Evolutionary conservation across 2,113 vertebrate species (phyloP).

Genomic region (Oxygymnocypris stewartii): DNA sequence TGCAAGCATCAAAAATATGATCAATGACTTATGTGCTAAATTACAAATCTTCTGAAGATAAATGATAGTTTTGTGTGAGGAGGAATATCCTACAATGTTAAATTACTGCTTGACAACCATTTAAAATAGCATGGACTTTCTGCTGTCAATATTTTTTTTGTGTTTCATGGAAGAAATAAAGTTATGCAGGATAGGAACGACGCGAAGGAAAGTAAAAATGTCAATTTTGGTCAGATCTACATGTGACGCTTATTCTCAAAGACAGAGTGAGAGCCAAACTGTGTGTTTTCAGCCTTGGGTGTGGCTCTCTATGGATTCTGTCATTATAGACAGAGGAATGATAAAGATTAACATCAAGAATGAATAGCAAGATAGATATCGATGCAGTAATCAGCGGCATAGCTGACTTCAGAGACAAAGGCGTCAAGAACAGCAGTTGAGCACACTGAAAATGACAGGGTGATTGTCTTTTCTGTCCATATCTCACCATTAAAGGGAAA

Average conservation of each 20-base stretch:
- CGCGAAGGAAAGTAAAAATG: no score
- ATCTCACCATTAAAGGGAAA: neutral
- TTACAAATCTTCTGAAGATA: neutral
- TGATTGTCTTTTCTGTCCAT: slow-evolving; percentile 12
- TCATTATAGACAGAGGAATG: neutral
- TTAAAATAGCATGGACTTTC: neutral
- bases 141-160: neutral
- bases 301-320: slow-evolving; percentile 21
- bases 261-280: neutral
- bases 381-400: slow-evolving; percentile 1
- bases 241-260: neutral
- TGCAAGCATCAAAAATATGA: neutral
- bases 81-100: neutral
- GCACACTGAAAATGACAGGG: neutral
- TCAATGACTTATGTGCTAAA: neutral
- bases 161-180: neutral
- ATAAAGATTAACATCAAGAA: slow-evolving; percentile 23
- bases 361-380: neutral
- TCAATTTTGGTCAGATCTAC: neutral
- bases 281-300: neutral
- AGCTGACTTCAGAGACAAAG: neutral
- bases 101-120: neutral
- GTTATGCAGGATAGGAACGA: neutral
- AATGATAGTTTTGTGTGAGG: neutral
- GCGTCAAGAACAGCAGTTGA: neutral